Conservation (phyloP, 2,797 vertebrate genomes). For the Semaprochilodus insignis region DNA sequence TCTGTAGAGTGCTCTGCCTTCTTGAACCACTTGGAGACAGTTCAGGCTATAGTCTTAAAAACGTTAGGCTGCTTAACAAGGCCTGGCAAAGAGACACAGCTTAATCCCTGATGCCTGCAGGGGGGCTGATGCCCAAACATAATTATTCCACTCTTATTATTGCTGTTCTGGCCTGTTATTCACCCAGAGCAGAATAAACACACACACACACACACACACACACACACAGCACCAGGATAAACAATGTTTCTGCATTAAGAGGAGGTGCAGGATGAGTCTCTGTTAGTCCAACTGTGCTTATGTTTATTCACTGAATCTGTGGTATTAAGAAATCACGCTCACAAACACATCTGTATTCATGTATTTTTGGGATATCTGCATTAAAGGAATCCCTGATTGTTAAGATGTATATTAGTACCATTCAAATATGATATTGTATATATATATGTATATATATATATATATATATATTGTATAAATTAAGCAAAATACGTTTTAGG, state of each 20-base stretch:
- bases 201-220: background rate
- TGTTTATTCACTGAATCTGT: background rate
- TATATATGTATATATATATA: too few species aligned
- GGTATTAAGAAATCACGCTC: too few species aligned
- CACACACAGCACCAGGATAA: background rate
- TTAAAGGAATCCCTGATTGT: background rate
- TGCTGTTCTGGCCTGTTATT: background rate
- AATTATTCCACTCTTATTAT: slow-evolving; percentile 27
- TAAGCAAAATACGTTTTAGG: too few species aligned
- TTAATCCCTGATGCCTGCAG: slow-evolving; percentile 5
- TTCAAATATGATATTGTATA: too few species aligned
- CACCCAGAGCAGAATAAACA: background rate
- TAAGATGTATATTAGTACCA: too few species aligned
- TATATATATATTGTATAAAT: too few species aligned
- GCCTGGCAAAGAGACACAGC: background rate
- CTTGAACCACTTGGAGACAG: background rate
- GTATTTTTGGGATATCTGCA: background rate
- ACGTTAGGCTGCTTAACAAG: background rate
- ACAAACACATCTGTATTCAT: background rate
- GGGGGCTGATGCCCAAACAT: slow-evolving; percentile 13
- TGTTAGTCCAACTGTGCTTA: background rate
- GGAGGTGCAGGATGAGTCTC: background rate
- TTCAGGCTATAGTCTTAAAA: background rate
- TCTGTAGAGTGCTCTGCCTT: background rate
- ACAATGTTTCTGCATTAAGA: background rate